Evolutionary conservation across 1,140 invertebrate genomes (phyloP).

Genomic region (Tetramorium parvispinum): DNA sequence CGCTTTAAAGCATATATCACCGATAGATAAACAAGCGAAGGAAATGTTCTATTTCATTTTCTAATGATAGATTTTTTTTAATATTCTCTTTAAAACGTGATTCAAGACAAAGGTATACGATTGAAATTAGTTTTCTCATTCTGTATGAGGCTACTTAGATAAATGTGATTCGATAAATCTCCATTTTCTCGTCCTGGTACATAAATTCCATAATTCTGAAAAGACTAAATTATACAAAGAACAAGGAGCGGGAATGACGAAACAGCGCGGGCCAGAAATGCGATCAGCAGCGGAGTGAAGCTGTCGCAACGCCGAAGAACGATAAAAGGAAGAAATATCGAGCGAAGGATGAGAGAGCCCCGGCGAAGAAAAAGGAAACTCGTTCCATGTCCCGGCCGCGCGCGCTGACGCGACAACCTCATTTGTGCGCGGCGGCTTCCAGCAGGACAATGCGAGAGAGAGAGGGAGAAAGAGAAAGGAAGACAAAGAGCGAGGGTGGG

Average conservation of each 20-base stretch:
- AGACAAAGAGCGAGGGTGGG: slow-evolving; percentile 63
- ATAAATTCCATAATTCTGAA: slow-evolving; percentile 47
- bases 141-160: background rate
- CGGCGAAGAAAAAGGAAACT: slow-evolving; percentile 76
- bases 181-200: background rate
- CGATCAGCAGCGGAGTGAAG: slow-evolving; percentile 21
- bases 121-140: background rate
- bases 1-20: background rate
- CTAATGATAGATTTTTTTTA: background rate
- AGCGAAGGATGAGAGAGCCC: slow-evolving; percentile 54
- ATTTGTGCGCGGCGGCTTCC: slow-evolving; percentile 83
- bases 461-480: slow-evolving; percentile 51
- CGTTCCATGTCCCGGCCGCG: slow-evolving; percentile 76
- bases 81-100: background rate
- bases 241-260: slow-evolving; percentile 56
- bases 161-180: background rate
- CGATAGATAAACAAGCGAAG: background rate
- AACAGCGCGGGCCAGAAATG: slow-evolving; percentile 57
- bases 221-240: slow-evolving; percentile 46
- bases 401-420: slow-evolving; percentile 84
- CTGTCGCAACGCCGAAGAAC: slow-evolving; percentile 67
- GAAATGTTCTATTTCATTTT: background rate
- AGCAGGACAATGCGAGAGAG: slow-evolving; percentile 53
- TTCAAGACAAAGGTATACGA: background rate
- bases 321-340: slow-evolving; percentile 74